Evolutionary conservation across 2,113 vertebrate species (phyloP), one percentile per base, ranked within the genome.

Genomic region (Meleagris gallopavo): DNA sequence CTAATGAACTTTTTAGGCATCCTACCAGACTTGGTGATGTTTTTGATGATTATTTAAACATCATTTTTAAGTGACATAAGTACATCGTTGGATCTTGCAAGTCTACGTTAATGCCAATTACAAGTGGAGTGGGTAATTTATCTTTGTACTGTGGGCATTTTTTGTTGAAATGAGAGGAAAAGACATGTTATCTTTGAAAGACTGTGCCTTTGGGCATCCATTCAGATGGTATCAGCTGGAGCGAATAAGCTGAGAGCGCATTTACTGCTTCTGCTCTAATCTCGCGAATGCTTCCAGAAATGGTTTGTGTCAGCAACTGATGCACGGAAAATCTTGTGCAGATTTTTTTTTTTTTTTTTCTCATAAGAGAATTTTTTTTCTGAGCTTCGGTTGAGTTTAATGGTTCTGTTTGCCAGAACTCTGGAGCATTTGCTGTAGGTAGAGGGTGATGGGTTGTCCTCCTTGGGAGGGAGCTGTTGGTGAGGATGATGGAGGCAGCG

Each of bases 181-280:
- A 81, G 86, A 84, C 66, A 92, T 95, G 97, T 98, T 98, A 97
- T 98, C 97, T 98, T 97, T 89, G 86, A 96, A 96, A 97, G 97
- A 91, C 96, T 93, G 13, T 83, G 98, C 98, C 98, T 98, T 95
- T 94, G 97, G 98, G 98, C 98, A 92, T 66, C 95, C 94, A 88
- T 97, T 98, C 64, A 96, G 98, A 98, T 98, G 97, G 97, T 97
- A 98, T 98, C 98, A 98, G 97, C 98, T 98, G 98, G 97, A 98
- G 98, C 97, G 98, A 98, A 98, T 96, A 97, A 98, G 98, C 97
- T 98, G 98, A 98, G 98, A 97, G 94, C 88, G 97, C 98, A 97
- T 96, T 97, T 96, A 79, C 92, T 97, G 96, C 92, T 97, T 96
- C 93, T 88, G 95, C 95, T 96, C 87, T 94, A 80, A 97, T 98